Base-by-base conservation (phyloP, 2,797 vertebrate species). In the Periophthalmus magnuspinnatus region DNA sequence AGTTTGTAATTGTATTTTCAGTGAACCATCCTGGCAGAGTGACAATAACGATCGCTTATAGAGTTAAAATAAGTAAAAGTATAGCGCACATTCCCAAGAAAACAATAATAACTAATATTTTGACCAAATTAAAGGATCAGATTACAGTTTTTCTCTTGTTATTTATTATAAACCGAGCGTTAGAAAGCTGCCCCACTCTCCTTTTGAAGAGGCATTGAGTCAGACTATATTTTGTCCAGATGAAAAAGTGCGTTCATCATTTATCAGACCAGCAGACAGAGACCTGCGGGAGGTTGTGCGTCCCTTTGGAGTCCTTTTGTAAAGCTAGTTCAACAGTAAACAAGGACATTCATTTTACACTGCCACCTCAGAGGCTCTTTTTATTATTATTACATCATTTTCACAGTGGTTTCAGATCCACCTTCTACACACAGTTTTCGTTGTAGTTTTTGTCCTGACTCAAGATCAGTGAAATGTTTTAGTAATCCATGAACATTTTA, bases 191-290 rank as follows among this genome's bases (percentile, higher is more conserved):
- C 45, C 61, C 47, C 21, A 60, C 41, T 47, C 21, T 28, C 59
- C 78, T 72, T 80, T 76, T 84, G 67, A 80, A 82, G 72, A 80
- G 65, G 58, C 54, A 76, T 57, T 14, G 70, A 78, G 82, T 78
- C 1, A 5, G 56, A 54, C 62, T 71, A 67, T 75, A 70, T 80
- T 74, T 56, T 67, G 69, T 6, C 19, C 57, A 61, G 33, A 81
- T 75, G 36, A 74, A 65, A 71, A 64, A 54, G 70, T 58, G 14
- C 48, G 33, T 48, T 67, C 68, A 47, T 67, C 34, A 73, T 69
- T 72, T 74, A 64, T 75, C 16, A 62, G 28, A 28, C 5, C 45
- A 19, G 73, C n/a, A 17, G 56, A 74, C 61, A 50, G 63, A 65
- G 63, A 50, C 24, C 24, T 68, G 38, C 34, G 34, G 41, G 14